Percentiles rank a stretch among this genome's conserved stretches.
Conservation (phyloP, 2,888 invertebrate species). For the Tenthredo livida region DNA sequence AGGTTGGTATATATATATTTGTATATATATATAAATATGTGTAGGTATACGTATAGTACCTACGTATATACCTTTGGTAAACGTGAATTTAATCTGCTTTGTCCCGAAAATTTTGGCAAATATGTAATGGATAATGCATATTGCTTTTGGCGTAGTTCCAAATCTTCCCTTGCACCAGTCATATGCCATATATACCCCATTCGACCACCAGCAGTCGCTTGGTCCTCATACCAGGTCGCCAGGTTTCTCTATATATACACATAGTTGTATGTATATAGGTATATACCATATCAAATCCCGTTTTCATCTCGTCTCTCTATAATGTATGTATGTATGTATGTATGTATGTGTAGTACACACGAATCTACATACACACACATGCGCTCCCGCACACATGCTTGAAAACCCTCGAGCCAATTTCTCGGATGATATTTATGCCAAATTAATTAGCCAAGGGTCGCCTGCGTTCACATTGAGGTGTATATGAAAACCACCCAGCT, state of each 20-base stretch:
- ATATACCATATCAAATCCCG: conserved; percentile 4
- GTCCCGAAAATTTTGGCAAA: conserved; percentile 72
- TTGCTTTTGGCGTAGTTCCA: conserved; percentile 75
- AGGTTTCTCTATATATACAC: background rate
- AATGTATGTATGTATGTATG: background rate
- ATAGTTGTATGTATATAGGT: too few species aligned
- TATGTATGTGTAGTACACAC: background rate
- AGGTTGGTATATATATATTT: background rate
- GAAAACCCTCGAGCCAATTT: conserved; percentile 52
- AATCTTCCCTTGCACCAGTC: conserved; percentile 58
- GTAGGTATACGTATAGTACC: too few species aligned
- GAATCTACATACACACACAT: background rate
- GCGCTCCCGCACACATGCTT: conserved; percentile 9
- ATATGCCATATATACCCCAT: background rate
- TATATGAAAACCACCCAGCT: background rate
- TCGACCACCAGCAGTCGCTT: conserved; percentile 56
- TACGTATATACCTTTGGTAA: conserved; percentile 58
- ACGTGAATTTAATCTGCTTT: conserved; percentile 75
- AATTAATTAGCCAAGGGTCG: conserved; percentile 62
- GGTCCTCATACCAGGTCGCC: background rate
- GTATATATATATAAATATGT: background rate
- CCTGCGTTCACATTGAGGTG: background rate
- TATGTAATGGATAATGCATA: conserved; percentile 75
- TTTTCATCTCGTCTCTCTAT: background rate
- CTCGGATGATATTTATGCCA: conserved; percentile 69